Percentiles rank a stretch among this genome's conserved stretches.
phyloP scores from a whole-genome alignment of 2,113 vertebrate species.

The Eubucco bourcierii region DNA sequence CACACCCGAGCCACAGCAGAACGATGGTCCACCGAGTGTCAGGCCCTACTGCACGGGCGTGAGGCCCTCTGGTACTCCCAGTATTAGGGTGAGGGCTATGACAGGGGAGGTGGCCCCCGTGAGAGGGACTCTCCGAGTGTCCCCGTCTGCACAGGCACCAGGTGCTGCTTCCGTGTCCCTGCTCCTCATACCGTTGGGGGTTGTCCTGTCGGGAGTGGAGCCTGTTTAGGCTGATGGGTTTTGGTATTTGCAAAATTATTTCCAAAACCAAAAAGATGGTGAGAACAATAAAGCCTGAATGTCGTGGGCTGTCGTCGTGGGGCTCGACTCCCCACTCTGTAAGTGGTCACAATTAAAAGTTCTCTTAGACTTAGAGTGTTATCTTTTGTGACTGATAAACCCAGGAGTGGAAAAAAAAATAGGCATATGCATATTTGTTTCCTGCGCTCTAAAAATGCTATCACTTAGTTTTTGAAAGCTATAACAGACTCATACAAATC shows the following conservation, averaged over 20 bases:
- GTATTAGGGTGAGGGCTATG: background rate
- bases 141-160: accelerated
- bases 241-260: background rate
- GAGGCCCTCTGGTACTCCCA: background rate
- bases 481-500: constrained; percentile 48
- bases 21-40: background rate
- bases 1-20: background rate
- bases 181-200: accelerated
- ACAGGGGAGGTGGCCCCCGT: background rate
- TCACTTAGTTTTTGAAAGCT: constrained; percentile 15
- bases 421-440: background rate
- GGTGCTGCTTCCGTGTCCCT: accelerated
- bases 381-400: background rate
- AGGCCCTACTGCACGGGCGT: background rate
- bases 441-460: background rate
- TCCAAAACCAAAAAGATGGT: background rate
- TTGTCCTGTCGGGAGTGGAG: accelerated
- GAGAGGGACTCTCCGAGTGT: accelerated
- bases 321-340: accelerated
- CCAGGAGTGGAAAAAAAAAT: constrained; percentile 21
- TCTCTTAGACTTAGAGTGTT: background rate
- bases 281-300: constrained; percentile 17
- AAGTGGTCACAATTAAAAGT: background rate
- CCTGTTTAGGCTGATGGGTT: background rate
- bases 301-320: background rate